A percentile compares a stretch with the other conserved stretches of the same genome.
Conservation (phyloP, 2,113 vertebrate species). For the Brachyhypopomus gauderio region DNA sequence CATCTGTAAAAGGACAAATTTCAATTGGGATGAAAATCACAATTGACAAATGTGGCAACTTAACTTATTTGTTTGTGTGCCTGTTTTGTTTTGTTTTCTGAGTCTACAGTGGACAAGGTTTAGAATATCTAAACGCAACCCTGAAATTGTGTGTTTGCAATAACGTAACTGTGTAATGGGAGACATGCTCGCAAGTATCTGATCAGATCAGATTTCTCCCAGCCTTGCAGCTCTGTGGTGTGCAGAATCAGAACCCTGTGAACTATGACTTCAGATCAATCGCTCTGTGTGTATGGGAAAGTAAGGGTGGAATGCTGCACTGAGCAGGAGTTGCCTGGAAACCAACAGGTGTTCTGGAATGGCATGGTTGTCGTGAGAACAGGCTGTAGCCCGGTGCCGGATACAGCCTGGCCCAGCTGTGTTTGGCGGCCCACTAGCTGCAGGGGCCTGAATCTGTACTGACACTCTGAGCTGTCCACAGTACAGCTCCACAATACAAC, state of each 20-base stretch:
- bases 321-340: constrained; percentile 70
- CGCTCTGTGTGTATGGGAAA: constrained; percentile 73
- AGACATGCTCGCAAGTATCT: neutral
- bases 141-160: neutral
- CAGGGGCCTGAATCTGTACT: constrained; percentile 7
- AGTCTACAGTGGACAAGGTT: too few species aligned
- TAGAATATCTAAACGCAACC: too few species aligned
- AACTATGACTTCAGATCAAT: constrained; percentile 68
- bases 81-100: too few species aligned
- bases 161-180: neutral
- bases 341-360: constrained; percentile 69
- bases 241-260: constrained; percentile 35
- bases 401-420: constrained; percentile 61
- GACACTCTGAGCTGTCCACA: too few species aligned
- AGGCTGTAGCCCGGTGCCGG: constrained; percentile 66
- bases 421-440: constrained; percentile 49
- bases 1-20: too few species aligned
- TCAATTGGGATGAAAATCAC: too few species aligned
- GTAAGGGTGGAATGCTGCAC: constrained; percentile 17
- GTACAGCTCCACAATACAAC: too few species aligned
- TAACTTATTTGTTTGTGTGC: too few species aligned
- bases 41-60: too few species aligned
- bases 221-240: neutral
- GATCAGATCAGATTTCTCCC: neutral
- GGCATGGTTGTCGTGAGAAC: constrained; percentile 70